Evolutionary conservation across 1,140 invertebrate genomes (phyloP), one percentile per base, ranked within the genome.

Genomic region (Zaprionus ornatus): DNA sequence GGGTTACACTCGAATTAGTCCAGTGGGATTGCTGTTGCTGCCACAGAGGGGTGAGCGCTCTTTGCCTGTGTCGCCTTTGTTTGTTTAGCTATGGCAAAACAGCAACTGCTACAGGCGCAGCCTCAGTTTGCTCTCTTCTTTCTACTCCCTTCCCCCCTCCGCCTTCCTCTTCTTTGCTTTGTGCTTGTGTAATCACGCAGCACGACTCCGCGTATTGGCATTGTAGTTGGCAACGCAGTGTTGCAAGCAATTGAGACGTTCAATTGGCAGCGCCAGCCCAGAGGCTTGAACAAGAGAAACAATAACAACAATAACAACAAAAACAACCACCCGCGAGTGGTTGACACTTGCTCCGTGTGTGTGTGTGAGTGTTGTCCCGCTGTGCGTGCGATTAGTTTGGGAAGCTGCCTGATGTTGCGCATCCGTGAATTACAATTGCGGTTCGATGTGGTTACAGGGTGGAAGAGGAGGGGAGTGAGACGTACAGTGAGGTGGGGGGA

Each of bases 1-100:
- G 85, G 85, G 82, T 90, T 82, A 85, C 79, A 90, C 69, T 82
- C 71, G 85, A 90, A 90, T 90, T 90, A 90, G 86, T 85, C 85
- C 86, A 72, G 70, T 77, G 86, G 85, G 85, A 88, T 79, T 81
- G 37, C 55, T 7, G 15, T 25, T 15, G 32, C 15, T 27, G 25
- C 7, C 32, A 7, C 48, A 15, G 65, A 52, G 75, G 61, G 66
- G 66, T 67, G 61, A 74, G 75, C 40, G 40, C n/a, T 17, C 35
- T 37, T 15, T 37, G 35, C 3, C 37, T 42, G 29, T 65, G 63
- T 76, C 56, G 73, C 52, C 68, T 86, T 52, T 83, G 73, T 87
- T 86, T 73, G 71, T 37, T 56, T 63, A 48, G 52, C 69, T 56
- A 70, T 23, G 21, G 32, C 42, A 40, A 32, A 32, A 54, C 10